These are phyloP conservation scores for Pteropus rufus DNA, from an alignment of 2,797 vertebrate species.

Conservation along the genomic window DNA sequence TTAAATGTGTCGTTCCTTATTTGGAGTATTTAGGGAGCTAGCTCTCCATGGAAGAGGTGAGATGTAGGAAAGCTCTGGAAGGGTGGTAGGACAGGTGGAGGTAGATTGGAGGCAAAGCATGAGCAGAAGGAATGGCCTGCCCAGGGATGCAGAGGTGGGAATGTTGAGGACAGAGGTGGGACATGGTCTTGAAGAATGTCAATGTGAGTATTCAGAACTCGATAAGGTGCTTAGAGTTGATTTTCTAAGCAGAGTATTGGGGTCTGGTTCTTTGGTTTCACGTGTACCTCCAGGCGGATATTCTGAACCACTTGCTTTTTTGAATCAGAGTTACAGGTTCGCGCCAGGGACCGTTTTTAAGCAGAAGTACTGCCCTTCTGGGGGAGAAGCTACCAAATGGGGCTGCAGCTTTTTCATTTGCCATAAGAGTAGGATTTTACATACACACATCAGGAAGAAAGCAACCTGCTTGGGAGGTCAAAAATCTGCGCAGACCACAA, in stretches of 20 bases:
- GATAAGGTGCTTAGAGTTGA: neutral
- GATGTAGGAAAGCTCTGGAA: neutral
- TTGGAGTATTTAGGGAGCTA: neutral
- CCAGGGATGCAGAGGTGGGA: neutral
- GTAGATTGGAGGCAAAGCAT: neutral
- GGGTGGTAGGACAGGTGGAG: neutral
- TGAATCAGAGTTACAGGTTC: neutral
- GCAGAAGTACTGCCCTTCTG: neutral
- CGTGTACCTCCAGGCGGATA: neutral
- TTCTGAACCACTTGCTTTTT: neutral
- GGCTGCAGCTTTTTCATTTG: neutral
- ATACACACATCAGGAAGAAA: neutral
- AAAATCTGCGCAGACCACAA: neutral
- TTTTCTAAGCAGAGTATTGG: neutral
- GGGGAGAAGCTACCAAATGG: neutral
- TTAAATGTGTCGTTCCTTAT: neutral
- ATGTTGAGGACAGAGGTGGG: neutral
- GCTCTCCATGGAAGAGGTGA: neutral
- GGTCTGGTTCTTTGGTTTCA: neutral
- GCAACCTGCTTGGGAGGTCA: neutral
- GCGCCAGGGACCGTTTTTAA: neutral
- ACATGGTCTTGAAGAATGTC: neutral
- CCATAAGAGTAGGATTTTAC: neutral
- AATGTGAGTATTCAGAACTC: neutral
- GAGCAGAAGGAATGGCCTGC: neutral